phyloP scores from a whole-genome alignment of 30 jellyfish, hydroid and myxozoan genomes.

The Turritopsis dohrnii region DNA sequence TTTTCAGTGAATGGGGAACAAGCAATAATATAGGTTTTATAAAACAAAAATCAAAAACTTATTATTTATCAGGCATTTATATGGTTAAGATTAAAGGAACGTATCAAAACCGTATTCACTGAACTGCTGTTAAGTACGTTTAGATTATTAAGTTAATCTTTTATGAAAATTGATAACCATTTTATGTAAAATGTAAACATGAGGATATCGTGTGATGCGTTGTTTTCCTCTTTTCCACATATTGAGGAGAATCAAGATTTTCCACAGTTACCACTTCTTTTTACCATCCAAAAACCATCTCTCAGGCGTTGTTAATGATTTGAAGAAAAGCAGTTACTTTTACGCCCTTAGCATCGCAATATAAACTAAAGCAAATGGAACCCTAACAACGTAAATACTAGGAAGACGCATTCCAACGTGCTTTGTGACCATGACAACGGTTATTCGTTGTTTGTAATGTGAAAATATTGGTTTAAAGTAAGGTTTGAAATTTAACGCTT shows the following conservation, averaged over 20 bases:
- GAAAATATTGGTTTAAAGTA: background rate
- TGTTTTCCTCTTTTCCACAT: too few species aligned
- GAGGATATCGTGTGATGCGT: background rate
- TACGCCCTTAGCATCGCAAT: too few species aligned
- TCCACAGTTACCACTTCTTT: too few species aligned
- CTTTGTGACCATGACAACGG: background rate
- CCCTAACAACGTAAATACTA: too few species aligned
- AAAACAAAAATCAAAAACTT: background rate
- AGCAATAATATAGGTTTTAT: background rate
- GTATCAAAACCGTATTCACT: background rate
- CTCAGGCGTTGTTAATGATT: too few species aligned
- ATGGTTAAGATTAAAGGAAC: background rate
- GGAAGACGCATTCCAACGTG: too few species aligned
- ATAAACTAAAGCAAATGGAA: background rate
- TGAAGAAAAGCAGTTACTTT: too few species aligned
- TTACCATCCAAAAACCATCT: too few species aligned
- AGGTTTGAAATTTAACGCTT: background rate
- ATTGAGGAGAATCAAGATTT: too few species aligned
- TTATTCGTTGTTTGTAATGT: background rate
- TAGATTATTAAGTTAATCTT: background rate
- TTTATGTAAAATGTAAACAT: background rate
- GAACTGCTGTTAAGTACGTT: background rate
- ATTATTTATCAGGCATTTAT: background rate
- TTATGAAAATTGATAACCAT: background rate
- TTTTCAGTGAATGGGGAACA: background rate